phyloP scores from a whole-genome alignment of 2,888 invertebrate species.

The Diarsia rubi region DNA sequence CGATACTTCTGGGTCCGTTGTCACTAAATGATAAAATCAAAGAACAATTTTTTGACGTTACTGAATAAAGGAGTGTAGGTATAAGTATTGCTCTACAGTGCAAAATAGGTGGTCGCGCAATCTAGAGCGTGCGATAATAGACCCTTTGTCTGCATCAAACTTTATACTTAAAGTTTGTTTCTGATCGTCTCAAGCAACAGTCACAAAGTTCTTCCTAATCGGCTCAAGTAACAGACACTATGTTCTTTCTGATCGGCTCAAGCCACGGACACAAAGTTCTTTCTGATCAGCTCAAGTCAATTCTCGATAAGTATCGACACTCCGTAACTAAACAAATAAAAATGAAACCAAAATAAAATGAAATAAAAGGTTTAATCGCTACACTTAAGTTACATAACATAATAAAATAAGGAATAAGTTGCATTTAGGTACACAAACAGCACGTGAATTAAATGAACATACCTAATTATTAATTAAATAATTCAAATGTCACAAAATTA shows the following conservation, averaged over 20 bases:
- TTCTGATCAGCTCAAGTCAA: background rate
- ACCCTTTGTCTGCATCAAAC: background rate
- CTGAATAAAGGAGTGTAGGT: background rate
- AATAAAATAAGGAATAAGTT: slow-evolving; percentile 49
- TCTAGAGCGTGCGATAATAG: background rate
- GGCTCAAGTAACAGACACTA: background rate
- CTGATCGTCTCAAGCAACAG: background rate
- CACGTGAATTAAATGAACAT: slow-evolving; percentile 18
- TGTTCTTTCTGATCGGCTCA: background rate
- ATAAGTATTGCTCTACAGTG: background rate
- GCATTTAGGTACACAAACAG: slow-evolving; percentile 50
- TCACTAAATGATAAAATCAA: background rate
- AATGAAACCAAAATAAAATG: slow-evolving; percentile 38
- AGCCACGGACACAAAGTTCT: background rate
- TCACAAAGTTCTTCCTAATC: background rate
- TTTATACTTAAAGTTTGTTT: background rate
- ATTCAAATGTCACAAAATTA: slow-evolving; percentile 7
- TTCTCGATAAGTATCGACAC: background rate
- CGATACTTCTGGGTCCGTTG: background rate
- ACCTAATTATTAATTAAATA: background rate
- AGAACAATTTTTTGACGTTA: background rate
- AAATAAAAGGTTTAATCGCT: slow-evolving; percentile 62
- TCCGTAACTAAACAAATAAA: slow-evolving; percentile 8
- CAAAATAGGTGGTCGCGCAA: background rate
- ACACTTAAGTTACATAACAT: slow-evolving; percentile 60